Evolutionary conservation across 2,888 invertebrate genomes (phyloP).

Genomic region (Amiota mariae): DNA sequence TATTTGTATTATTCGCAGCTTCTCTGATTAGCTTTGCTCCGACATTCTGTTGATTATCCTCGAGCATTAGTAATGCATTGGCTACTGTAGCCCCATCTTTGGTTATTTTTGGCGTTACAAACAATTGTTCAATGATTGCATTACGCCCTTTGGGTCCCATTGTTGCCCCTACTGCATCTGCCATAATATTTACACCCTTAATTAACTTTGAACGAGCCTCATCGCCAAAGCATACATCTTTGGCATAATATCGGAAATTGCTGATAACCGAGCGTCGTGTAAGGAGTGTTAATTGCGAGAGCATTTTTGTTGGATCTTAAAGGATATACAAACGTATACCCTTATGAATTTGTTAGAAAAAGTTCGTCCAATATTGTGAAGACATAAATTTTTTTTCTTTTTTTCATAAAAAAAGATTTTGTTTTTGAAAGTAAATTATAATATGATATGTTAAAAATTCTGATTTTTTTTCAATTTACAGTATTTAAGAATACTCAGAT

Average conservation of each 20-base stretch:
- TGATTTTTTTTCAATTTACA: too few relatives aligned
- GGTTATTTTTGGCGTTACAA: constrained; percentile 99
- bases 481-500: too few relatives aligned
- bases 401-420: too few relatives aligned
- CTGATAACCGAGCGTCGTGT: constrained; percentile 29
- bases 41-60: constrained; percentile 98
- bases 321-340: too few relatives aligned
- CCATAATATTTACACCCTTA: constrained; percentile 95
- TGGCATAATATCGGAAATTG: constrained; percentile 82
- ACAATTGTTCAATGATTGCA: constrained; percentile 98
- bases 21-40: constrained; percentile 98
- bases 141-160: constrained; percentile 99
- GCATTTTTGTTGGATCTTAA: not conserved
- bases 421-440: too few relatives aligned
- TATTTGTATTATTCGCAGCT: constrained; percentile 98
- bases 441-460: too few relatives aligned
- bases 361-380: too few relatives aligned
- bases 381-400: too few relatives aligned
- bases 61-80: constrained; percentile 95
- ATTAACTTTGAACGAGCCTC: constrained; percentile 97
- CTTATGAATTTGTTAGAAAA: too few relatives aligned
- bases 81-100: constrained; percentile 99
- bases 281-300: constrained; percentile 23
- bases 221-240: constrained; percentile 97
- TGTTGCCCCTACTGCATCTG: constrained; percentile 98